Evolutionary conservation across 2,797 vertebrate species (phyloP).

Genomic region (Melanotaenia nigrans): DNA sequence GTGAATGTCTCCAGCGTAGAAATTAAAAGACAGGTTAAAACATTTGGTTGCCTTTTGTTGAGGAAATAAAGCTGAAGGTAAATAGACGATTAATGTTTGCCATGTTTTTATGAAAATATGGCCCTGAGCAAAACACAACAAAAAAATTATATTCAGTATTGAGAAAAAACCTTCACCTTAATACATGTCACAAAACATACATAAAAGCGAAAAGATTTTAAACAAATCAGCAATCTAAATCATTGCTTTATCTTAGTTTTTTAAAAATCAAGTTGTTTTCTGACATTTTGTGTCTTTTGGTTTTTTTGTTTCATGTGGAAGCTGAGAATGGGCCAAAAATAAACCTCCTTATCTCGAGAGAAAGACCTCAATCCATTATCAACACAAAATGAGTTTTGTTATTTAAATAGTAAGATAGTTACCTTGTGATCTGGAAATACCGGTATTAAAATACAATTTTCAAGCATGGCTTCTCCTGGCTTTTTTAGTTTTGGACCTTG

Average conservation of each 20-base stretch:
- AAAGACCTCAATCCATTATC: background rate
- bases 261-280: background rate
- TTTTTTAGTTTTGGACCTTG: no score
- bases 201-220: background rate
- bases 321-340: background rate
- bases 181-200: background rate
- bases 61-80: no score
- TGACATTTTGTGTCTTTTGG: background rate
- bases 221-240: background rate
- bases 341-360: background rate
- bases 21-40: background rate
- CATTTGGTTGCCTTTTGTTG: no score
- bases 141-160: background rate
- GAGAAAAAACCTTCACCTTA: background rate
- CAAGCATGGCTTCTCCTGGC: background rate
- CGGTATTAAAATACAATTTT: background rate
- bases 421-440: background rate
- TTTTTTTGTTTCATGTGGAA: background rate
- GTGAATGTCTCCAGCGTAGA: background rate
- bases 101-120: no score
- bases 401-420: background rate
- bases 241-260: background rate
- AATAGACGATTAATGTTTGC: no score
- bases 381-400: background rate
- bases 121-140: no score